Evolutionary conservation across 2,888 invertebrate species (phyloP), one percentile per base, ranked within the genome.

Genomic region (Acheta domesticus): DNA sequence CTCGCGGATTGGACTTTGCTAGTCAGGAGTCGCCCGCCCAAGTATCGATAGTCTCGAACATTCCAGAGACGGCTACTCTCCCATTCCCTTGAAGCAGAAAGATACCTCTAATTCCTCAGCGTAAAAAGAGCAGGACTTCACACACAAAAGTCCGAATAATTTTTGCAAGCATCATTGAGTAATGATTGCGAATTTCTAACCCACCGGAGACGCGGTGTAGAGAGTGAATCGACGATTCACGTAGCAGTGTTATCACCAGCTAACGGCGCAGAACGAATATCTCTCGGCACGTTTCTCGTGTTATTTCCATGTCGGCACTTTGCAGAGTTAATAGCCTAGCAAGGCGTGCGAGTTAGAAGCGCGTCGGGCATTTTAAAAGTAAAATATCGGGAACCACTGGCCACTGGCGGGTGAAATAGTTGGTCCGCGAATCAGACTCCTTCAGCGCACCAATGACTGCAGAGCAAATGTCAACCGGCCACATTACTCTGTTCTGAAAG

Each of bases 131-230:
- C 1, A 62, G 62, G 4, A 8, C 16, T 14, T 14, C 14, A n/a
- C 14, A n/a, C 16, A 62, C 62, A 16, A 62, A n/a, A 36, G 36
- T 8, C 36, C 62, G 62, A 62, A 62, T 62, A 62, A 62, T 62
- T 62, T n/a, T n/a, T 62, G 62, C 62, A 62, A 62, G 62, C 62
- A 62, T 62, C 62, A 62, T 62, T 62, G 62, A 62, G 62, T 62
- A 36, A 36, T 36, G 36, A 36, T 36, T 36, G 36, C n/a, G 14
- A n/a, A 62, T 62, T 62, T 62, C 62, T 62, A 62, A 62, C n/a
- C 16, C n/a, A 14, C n/a, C 8, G 62, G 16, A 12, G 62, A 4
- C n/a, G 16, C 14, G 16, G n/a, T 2, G 8, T 14, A 62, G 62
- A 62, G 62, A 62, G 16, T 62, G 62, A 62, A 62, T 62, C 62